Base-by-base conservation (phyloP, 2,888 invertebrate species). In the Lochmaea crataegi region DNA sequence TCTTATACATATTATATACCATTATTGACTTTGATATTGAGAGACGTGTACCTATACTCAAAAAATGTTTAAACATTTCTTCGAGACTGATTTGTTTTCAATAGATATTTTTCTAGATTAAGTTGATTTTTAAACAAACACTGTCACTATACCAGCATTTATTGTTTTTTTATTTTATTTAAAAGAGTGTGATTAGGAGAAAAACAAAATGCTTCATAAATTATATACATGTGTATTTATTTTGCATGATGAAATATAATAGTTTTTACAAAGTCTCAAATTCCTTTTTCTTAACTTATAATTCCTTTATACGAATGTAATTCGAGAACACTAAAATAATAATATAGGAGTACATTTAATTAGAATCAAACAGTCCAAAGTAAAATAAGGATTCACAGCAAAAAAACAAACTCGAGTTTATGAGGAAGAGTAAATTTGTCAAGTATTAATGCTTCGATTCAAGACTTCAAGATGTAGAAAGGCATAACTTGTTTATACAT, bases 161-260 rank as follows among this genome's bases (percentile, higher is more conserved):
- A n/a, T 65, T 53, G 65, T 48, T 65, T 65, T 65, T 16, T 7
- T 22, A 18, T 48, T 51, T 45, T 26, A 22, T 51, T 51, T 32
- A 12, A 51, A 65, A 65, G 51, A 48, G n/a, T 66, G 32, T 26
- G 7, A 41, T 61, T 41, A 16, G 11, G 42, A 60, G 61, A 61
- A 22, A 65, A 58, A 45, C 11, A 67, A 61, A 61, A 72, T 64
- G 68, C 66, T 71, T 68, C 64, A 74, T 53, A 11, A 56, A 72
- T 26, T 65, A 68, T 71, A 65, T 67, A 76, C 68, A 69, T 73
- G 74, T 75, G 68, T 71, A 71, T 71, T 70, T 73, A 76, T 74
- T 73, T 66, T 71, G 75, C 70, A 75, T 75, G 74, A 74, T 72
- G 68, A 75, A 73, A 75, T 69, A 75, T 74, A 71, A 72, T 76